phyloP scores from a whole-genome alignment of 1,140 invertebrate species.

The Drosophila prosaltans region DNA sequence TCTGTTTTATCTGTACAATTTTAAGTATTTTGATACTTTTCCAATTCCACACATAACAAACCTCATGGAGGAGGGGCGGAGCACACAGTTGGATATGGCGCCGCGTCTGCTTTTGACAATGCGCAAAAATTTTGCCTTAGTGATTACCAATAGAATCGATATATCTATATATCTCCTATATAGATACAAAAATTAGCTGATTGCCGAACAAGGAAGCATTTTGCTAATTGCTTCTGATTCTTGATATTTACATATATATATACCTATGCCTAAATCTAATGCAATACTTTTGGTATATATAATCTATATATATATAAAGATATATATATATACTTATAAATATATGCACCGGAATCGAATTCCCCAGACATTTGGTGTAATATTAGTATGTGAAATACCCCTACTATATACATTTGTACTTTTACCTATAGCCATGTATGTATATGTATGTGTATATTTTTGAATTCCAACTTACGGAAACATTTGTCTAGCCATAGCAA shows the following conservation, averaged over 20 bases:
- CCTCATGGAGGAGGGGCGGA: conserved; percentile 37
- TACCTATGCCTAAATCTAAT: conserved; percentile 13
- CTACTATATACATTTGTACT: conserved; percentile 61
- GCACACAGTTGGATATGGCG: conserved; percentile 17
- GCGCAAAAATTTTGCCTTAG: conserved; percentile 57
- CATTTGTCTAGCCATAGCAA: conserved; percentile 77
- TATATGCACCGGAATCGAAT: conserved; percentile 44
- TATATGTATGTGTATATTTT: conserved; percentile 65
- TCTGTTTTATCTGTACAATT: conserved; percentile 89
- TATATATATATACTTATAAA: conserved; percentile 31
- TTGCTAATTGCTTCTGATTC: conserved; percentile 54
- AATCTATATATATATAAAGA: conserved; percentile 33
- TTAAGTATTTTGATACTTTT: conserved; percentile 89
- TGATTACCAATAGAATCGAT: conserved; percentile 35
- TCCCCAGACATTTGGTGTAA: conserved; percentile 38
- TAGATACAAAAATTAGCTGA: conserved; percentile 28
- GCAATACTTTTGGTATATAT: conserved; percentile 7
- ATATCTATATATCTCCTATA: conserved; percentile 19
- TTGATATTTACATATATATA: conserved; percentile 53
- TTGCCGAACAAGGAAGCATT: conserved; percentile 47
- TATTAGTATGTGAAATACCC: conserved; percentile 21
- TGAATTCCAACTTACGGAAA: conserved; percentile 78
- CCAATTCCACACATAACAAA: conserved; percentile 87
- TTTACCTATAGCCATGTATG: conserved; percentile 59
- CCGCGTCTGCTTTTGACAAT: conserved; percentile 54